These are phyloP conservation scores for Phthorimaea operculella DNA, from an alignment of 1,140 invertebrate species.

Conservation along the genomic window DNA sequence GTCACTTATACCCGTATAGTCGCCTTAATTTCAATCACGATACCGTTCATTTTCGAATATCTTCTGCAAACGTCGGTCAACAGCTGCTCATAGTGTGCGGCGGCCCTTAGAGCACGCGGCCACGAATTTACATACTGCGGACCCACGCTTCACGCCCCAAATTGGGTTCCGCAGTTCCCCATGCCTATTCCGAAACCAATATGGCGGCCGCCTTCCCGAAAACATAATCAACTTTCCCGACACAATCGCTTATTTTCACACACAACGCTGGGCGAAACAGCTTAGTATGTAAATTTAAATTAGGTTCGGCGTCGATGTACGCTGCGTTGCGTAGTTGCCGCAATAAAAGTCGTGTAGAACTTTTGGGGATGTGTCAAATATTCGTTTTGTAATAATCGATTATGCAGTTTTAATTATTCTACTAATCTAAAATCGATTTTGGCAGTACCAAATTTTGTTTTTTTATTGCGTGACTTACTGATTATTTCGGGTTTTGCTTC, in stretches of 20 bases:
- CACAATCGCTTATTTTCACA: constrained; percentile 12
- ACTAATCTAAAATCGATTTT: too few species aligned
- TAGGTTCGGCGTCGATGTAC: constrained; percentile 10
- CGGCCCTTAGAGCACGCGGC: not conserved
- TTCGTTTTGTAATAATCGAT: too few species aligned
- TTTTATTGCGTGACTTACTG: too few species aligned
- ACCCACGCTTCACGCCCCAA: constrained; percentile 15
- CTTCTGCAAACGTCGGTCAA: too few species aligned
- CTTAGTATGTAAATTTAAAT: constrained; percentile 15
- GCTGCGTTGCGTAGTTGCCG: not conserved
- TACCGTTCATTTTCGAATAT: too few species aligned
- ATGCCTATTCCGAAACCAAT: constrained; percentile 24
- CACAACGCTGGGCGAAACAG: constrained; percentile 6
- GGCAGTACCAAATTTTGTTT: too few species aligned
- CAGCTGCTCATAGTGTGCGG: too few species aligned
- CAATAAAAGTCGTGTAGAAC: constrained; percentile 1
- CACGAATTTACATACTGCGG: constrained; percentile 24
- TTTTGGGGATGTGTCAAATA: too few species aligned
- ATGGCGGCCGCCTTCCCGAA: constrained; percentile 16
- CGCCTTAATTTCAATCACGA: too few species aligned
- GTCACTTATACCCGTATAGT: too few species aligned
- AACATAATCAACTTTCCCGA: constrained; percentile 12
- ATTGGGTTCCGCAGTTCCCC: constrained; percentile 22
- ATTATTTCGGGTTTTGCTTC: too few species aligned
- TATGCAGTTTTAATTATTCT: too few species aligned